Conservation (phyloP, 2,113 vertebrate genomes). For the Thamnophis sirtalis region DNA sequence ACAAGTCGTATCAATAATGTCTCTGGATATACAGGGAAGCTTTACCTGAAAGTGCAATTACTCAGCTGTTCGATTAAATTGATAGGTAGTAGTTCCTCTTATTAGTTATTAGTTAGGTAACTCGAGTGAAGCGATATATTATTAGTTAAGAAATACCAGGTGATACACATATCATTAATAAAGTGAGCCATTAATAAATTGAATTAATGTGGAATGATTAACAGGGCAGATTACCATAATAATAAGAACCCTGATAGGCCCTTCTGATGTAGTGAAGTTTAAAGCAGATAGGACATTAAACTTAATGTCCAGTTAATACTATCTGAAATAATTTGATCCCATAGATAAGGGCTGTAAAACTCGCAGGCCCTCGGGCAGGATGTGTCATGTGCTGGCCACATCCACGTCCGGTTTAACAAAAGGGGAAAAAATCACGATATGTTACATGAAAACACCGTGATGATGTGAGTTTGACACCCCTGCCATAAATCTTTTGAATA, state of each 20-base stretch:
- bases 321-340: neutral
- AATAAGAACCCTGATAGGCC: neutral
- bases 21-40: conserved; percentile 23
- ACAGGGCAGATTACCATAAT: neutral
- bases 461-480: too few species aligned
- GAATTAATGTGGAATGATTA: neutral
- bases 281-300: conserved; percentile 6
- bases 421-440: too few species aligned
- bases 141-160: neutral
- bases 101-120: neutral
- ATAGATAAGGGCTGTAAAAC: neutral
- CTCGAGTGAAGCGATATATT: neutral
- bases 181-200: neutral
- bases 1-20: neutral
- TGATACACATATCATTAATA: neutral
- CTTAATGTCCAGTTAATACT: neutral
- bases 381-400: too few species aligned
- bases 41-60: neutral
- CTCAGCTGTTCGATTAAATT: neutral
- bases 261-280: neutral
- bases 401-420: too few species aligned
- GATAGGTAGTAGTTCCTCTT: neutral
- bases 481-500: neutral
- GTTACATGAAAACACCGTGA: accelerated
- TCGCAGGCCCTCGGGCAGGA: too few species aligned